Base-by-base conservation (phyloP, 2,113 vertebrate genomes). In the Dinomys branickii region DNA sequence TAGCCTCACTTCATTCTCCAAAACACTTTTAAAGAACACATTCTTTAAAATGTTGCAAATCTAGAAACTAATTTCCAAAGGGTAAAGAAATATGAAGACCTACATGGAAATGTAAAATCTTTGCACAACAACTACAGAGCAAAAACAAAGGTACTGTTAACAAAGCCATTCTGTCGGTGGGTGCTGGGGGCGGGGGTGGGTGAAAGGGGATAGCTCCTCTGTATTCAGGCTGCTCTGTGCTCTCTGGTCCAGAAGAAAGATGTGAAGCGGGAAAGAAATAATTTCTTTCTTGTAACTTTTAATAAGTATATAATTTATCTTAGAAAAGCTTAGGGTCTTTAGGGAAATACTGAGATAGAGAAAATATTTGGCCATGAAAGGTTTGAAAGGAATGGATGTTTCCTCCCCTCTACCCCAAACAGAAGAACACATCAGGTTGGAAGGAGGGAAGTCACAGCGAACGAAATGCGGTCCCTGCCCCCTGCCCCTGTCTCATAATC, bases 321-420 rank as follows among this genome's bases (percentile, higher is more conserved):
- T 81, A 50, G 85, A 75, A 96, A 91, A 80, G 14, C 59, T 59
- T 86, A 44, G 11, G 20, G 35, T 82, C 61, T 83, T 95, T 71
- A 84, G 67, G 61, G 52, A 84, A 87, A 94, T 44, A 54, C 1
- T 47, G 30, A 84, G 11, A 50, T 16, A 35, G 86, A 87, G 58
- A 69, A 77, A 82, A 84, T 47, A 54, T 56, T 30, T 85, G n/a
- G 14, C 2, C 3, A 41, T 5, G 28, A 54, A 11, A 10, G 7
- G 47, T 63, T 84, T 71, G 24, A 54, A 44, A 88, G 4, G 5
- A 33, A 30, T 14, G 54, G 59, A 69, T 35, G 20, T 38, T 63
- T 94, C 47, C 82, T 90, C 14, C 54, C 69, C 7, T 28, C 30
- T 26, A 38, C 67, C n/a, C 17, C 91, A 35, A 89, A 54, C 9